Base-by-base conservation (phyloP, 2,888 invertebrate genomes). In the Ypsolopha scabrella region DNA sequence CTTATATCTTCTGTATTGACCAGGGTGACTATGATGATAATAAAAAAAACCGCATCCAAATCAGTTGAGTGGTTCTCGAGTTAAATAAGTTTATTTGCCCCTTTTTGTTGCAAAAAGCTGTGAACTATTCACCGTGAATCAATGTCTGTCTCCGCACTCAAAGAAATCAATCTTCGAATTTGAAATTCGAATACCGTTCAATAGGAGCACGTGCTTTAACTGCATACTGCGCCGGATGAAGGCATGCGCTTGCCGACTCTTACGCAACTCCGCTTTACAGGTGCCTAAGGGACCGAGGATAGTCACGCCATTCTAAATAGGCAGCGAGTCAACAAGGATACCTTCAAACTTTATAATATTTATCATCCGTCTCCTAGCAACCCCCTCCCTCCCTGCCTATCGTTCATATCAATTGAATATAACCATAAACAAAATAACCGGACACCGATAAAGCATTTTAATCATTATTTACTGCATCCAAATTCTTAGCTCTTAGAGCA, bases 281-380 rank as follows among this genome's bases (percentile, higher is more conserved):
- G 70, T 73, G 73, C 69, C 70, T 55, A 57, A 56, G 64, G 69
- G 71, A 74, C 67, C 62, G 58, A 62, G 60, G 56, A 52, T 64
- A 64, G 64, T 61, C 60, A 51, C 53, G 55, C 57, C 53, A 46
- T 46, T 46, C 46, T 11, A 46, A 46, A 46, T 46, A 46, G n/a
- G n/a, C n/a, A n/a, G 34, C 46, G 11, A 33, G 11, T 13, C 24
- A 11, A 36, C 36, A 36, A 47, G 37, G 47, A 47, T 11, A 13
- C 47, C 24, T 43, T 43, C 36, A 47, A 47, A 13, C 14, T 8
- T 8, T 7, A 43, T 37, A 47, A 35, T 48, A 33, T 48, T 36
- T 39, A 34, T 46, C 11, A 49, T 49, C 37, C 51, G 51, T 11
- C 53, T 53, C 43, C 44, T 49, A 41, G 11, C 51, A 46, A 50